A percentile compares a stretch with the other conserved stretches of the same genome.
Evolutionary conservation across 1,140 invertebrate genomes (phyloP).

Genomic region (Ericerus pela): DNA sequence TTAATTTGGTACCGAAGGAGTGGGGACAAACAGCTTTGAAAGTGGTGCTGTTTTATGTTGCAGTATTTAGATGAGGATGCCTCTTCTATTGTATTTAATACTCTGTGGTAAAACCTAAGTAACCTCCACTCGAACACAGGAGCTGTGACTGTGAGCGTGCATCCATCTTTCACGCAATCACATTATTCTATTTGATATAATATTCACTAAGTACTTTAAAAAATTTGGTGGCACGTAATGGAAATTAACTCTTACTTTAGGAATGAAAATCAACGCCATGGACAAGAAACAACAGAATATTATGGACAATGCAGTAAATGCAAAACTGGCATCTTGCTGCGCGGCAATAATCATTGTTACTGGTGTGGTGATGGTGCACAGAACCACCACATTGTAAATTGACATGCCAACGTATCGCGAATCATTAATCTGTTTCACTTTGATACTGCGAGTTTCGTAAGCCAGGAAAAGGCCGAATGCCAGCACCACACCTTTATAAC

Average conservation of each 20-base stretch:
- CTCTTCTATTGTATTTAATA: too few species aligned
- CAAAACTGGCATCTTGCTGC: slow-evolving; percentile 93
- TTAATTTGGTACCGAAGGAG: too few species aligned
- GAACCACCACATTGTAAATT: slow-evolving; percentile 97
- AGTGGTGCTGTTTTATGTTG: too few species aligned
- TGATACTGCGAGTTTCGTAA: slow-evolving; percentile 93
- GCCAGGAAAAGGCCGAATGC: slow-evolving; percentile 94
- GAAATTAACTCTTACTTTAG: slow-evolving; percentile 59
- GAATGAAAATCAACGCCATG: slow-evolving; percentile 92
- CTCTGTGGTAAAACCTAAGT: too few species aligned
- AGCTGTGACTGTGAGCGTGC: too few species aligned
- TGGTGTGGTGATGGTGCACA: slow-evolving; percentile 92
- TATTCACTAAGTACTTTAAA: too few species aligned
- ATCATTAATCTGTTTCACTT: slow-evolving; percentile 86
- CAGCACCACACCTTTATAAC: slow-evolving; percentile 90
- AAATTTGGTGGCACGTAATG: too few species aligned
- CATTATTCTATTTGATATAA: too few species aligned
- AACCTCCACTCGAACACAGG: too few species aligned
- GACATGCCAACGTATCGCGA: slow-evolving; percentile 96
- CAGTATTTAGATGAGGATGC: too few species aligned
- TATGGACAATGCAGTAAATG: slow-evolving; percentile 86
- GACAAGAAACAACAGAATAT: slow-evolving; percentile 90
- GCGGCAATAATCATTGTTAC: slow-evolving; percentile 92
- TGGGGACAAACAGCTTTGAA: too few species aligned
- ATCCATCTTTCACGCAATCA: too few species aligned